phyloP scores from a whole-genome alignment of 1,140 invertebrate species.

The Hypsibius dujardini region DNA sequence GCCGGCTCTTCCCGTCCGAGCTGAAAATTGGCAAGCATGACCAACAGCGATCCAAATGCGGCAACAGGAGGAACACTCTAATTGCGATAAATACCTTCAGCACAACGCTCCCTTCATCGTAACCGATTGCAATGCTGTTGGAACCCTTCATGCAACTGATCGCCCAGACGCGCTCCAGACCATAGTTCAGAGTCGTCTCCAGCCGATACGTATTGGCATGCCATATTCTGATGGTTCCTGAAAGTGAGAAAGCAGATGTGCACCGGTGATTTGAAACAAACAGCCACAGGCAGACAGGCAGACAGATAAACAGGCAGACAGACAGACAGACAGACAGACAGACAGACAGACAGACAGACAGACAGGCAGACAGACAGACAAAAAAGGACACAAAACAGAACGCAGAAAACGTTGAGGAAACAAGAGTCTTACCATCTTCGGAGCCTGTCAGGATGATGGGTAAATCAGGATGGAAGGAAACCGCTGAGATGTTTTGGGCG shows the following conservation, averaged over 20 bases:
- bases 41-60: too few relatives aligned
- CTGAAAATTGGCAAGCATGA: slow-evolving; percentile 25
- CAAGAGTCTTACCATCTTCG: slow-evolving; percentile 53
- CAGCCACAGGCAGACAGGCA: too few relatives aligned
- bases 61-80: too few relatives aligned
- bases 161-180: slow-evolving; percentile 91
- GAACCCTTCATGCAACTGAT: slow-evolving; percentile 84
- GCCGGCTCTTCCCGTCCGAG: slow-evolving; percentile 94
- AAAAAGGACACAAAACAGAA: too few relatives aligned
- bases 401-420: too few relatives aligned
- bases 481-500: slow-evolving; percentile 79
- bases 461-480: slow-evolving; percentile 82
- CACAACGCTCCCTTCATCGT: slow-evolving; percentile 94
- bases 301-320: too few relatives aligned
- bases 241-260: slow-evolving; percentile 10
- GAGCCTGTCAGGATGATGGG: slow-evolving; percentile 92
- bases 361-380: too few relatives aligned
- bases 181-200: slow-evolving; percentile 92
- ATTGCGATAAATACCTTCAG: slow-evolving; percentile 55
- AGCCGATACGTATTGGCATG: slow-evolving; percentile 90
- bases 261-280: not conserved
- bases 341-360: too few relatives aligned
- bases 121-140: slow-evolving; percentile 90
- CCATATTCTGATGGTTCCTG: slow-evolving; percentile 78
- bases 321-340: too few relatives aligned